Evolutionary conservation across 2,113 vertebrate species (phyloP).

Genomic region (Phodopus roborovskii): DNA sequence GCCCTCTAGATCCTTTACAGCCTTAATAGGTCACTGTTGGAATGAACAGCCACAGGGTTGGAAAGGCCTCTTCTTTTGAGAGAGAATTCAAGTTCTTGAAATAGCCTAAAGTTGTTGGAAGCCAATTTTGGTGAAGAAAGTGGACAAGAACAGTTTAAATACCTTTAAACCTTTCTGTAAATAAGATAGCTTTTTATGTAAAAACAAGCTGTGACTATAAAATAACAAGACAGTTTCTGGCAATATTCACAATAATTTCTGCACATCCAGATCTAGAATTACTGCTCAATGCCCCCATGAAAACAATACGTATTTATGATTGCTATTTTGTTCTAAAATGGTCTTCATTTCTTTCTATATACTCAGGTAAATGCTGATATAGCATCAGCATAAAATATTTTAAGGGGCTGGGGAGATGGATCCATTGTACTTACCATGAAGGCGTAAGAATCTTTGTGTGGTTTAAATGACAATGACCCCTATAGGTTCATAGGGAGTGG

Average conservation of each 20-base stretch:
- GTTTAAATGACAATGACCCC: not conserved
- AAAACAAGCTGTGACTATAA: slow-evolving; percentile 50
- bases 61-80: slow-evolving; percentile 35
- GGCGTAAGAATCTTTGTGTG: not conserved
- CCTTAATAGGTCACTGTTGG: no score
- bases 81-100: slow-evolving; percentile 41
- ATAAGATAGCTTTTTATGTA: not conserved
- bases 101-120: slow-evolving; percentile 19
- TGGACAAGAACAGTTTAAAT: slow-evolving; percentile 17
- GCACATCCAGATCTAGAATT: not conserved
- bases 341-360: not conserved
- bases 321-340: slow-evolving; percentile 40
- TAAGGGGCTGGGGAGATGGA: not conserved
- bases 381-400: not conserved
- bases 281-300: not conserved
- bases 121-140: slow-evolving; percentile 46
- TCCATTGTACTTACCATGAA: not conserved
- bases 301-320: slow-evolving; percentile 29
- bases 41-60: slow-evolving; percentile 55
- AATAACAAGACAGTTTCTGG: slow-evolving; percentile 10
- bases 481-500: not conserved
- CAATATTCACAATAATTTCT: not conserved
- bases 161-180: not conserved
- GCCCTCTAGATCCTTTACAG: not conserved
- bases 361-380: not conserved